A percentile compares a stretch with the other conserved stretches of the same genome.
Conservation (phyloP, 1,140 invertebrate species). For the Vanessa atalanta region DNA sequence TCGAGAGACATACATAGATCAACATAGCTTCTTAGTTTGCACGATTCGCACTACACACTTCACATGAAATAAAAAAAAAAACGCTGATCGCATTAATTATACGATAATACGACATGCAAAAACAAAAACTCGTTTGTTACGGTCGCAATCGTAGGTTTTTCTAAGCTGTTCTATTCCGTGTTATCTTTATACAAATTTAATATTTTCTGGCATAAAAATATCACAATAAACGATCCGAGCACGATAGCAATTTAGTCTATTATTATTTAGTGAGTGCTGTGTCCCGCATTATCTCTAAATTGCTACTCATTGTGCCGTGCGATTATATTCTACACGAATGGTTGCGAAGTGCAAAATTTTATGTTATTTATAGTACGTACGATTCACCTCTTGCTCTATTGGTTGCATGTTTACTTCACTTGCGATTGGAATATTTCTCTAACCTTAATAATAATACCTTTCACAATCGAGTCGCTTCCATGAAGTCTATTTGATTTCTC, state of each 20-base stretch:
- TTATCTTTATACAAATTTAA: neutral
- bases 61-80: too few species aligned
- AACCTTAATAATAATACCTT: conserved; percentile 14
- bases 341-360: neutral
- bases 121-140: too few species aligned
- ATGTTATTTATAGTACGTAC: conserved; percentile 1
- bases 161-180: too few species aligned
- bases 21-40: too few species aligned
- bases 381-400: neutral
- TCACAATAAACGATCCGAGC: neutral
- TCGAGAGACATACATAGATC: too few species aligned
- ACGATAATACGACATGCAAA: too few species aligned
- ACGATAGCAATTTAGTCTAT: conserved; percentile 3
- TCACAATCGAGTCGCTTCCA: conserved; percentile 2
- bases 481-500: conserved; percentile 9
- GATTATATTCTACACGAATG: conserved; percentile 13
- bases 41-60: too few species aligned
- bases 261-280: conserved; percentile 5
- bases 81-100: too few species aligned
- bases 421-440: conserved; percentile 1
- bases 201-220: conserved; percentile 1
- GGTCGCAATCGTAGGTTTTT: too few species aligned
- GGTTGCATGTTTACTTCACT: conserved; percentile 12
- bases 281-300: conserved; percentile 22
- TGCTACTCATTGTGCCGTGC: conserved; percentile 22